Evolutionary conservation across 2,113 vertebrate genomes (phyloP), one percentile per base, ranked within the genome.

Genomic region (Rhea pennata): DNA sequence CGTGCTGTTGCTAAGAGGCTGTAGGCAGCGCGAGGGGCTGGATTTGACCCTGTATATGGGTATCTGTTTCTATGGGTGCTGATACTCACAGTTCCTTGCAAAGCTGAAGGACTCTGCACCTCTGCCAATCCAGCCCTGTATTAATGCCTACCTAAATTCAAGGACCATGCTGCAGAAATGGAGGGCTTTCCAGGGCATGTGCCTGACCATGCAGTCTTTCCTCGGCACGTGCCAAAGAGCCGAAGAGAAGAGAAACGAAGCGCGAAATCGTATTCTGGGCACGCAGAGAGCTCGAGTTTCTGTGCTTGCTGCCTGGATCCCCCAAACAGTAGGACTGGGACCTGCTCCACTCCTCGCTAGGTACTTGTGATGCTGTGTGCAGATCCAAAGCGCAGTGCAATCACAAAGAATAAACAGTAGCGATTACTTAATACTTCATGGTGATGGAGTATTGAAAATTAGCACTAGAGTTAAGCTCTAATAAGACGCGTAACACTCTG

Each of bases 381-480:
- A 0, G 61, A 59, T 59, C 50, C 7, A 1, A 26, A 58, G 64
- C 0, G 16, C 4, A 5, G 46, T 4, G 58, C 84, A 82, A 88
- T 93, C 90, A 90, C 88, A 1, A 22, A 88, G 95, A 89, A 69
- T n/a, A 92, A 95, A 87, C 92, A 93, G 84, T 4, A 58, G 96
- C 90, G 76, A 94, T 93, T 92, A 42, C 40, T 77, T 69, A 46
- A 78, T 73, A 56, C 87, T 95, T 89, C 53, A 26, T 53, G 50
- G 48, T 84, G 95, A 89, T 80, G 92, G 92, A 95, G 69, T 74
- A 81, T 29, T 53, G 84, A 44, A 96, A 96, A 96, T 96, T 85
- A 97, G 86, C 62, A 5, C 24, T 0, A 0, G 80, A 96, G 95
- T 58, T 81, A 67, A 92, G 53, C 44, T 0, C 72, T 94, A 87